Base-by-base conservation (phyloP, 30 jellyfish, hydroid and myxozoan species). In the Turritopsis dohrnii region DNA sequence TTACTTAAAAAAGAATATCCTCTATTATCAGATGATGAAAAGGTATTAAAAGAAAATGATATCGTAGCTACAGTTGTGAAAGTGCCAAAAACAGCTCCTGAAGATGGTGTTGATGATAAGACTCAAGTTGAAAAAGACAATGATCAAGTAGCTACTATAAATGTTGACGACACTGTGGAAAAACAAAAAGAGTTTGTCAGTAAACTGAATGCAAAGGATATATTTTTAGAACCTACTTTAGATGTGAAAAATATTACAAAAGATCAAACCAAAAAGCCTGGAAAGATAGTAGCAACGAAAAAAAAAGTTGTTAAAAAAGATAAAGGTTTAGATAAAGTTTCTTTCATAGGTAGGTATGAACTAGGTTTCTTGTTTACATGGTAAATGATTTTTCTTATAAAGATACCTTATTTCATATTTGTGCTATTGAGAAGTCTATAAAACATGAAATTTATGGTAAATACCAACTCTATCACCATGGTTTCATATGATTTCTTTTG, bases 301-400 rank as follows among this genome's bases (percentile, higher is more conserved):
- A 53, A 80, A 26, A 21, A 52, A 76, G 28, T 28, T 52, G 24
- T 65, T 25, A 65, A 80, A 25, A 80, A 80, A 80, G 77, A 69
- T 69, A 41, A 41, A 41, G 77, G 77, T 1, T 76, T 80, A 16
- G 52, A 80, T 80, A 21, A 1, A 16, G 81, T 24, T 21, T 80
- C 87, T 41, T 80, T 80, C 66, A 80, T 80, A 80, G 87, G 87
- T 80, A 69, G 30, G 77, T 69, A 17, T 9, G 31, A 72, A 72
- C 22, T n/a, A n/a, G n/a, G n/a, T 72, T 72, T 72, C 22, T 22
- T 26, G n/a, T 72, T 16, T 72, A 26, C 1, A 1, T 69, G 30
- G 5, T 16, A 69, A 16, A 69, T 16, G 13, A 3, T 22, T 22
- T 23, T 69, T 3, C 30, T n/a, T n/a, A 22, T 22, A 22, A 69